Evolutionary conservation across 2,797 vertebrate genomes (phyloP).

Genomic region (Thaleichthys pacificus): DNA sequence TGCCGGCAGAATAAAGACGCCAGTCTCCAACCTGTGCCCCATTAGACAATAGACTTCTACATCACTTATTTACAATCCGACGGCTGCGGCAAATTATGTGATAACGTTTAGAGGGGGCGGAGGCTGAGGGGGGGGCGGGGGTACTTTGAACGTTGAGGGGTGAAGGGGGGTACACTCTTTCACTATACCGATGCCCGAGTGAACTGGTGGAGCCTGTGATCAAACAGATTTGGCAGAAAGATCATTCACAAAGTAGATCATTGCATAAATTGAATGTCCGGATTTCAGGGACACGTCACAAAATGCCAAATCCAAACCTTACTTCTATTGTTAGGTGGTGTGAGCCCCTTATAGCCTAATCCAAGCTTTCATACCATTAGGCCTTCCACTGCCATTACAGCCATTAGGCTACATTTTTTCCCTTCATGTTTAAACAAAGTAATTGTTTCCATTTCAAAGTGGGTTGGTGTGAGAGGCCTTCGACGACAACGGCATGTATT

Average conservation of each 20-base stretch:
- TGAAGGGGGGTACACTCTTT: conserved; percentile 46
- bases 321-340: neutral
- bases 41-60: conserved; percentile 76
- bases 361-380: neutral
- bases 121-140: conserved; percentile 24
- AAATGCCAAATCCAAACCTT: neutral
- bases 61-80: conserved; percentile 81
- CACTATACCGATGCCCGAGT: conserved; percentile 30
- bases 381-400: neutral
- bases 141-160: conserved; percentile 68
- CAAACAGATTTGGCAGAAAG: conserved; percentile 10
- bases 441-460: neutral
- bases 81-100: conserved; percentile 72
- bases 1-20: conserved; percentile 74
- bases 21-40: conserved; percentile 78
- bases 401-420: neutral
- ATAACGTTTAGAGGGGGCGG: conserved; percentile 67
- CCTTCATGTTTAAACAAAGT: neutral
- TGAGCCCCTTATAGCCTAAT: neutral
- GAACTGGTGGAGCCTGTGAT: conserved; percentile 12
- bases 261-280: too few species aligned
- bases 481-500: neutral
- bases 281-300: too few species aligned
- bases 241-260: neutral
- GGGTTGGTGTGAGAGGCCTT: neutral